Percentiles rank a stretch among this genome's conserved stretches.
Conservation (phyloP, 1,140 invertebrate genomes). For the Delia radicum region DNA sequence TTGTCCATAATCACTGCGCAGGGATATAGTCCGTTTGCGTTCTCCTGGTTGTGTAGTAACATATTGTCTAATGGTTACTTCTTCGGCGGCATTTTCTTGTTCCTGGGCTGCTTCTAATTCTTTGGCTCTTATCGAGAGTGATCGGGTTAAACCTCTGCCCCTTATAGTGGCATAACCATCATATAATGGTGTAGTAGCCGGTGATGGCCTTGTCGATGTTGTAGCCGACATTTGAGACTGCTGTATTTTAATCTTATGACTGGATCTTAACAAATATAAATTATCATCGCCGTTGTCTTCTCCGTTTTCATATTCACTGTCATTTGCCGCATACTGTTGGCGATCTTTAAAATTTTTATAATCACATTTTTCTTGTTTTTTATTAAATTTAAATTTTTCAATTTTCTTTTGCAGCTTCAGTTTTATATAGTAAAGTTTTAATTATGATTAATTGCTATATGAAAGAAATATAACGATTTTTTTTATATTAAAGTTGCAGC, state of each 20-base stretch:
- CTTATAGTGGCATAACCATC: conserved; percentile 81
- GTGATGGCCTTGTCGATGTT: conserved; percentile 54
- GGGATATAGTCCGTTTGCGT: conserved; percentile 42
- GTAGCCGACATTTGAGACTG: conserved; percentile 35
- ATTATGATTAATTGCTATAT: background rate
- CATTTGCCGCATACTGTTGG: background rate
- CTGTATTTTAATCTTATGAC: background rate
- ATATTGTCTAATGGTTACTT: background rate
- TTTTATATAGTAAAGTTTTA: background rate
- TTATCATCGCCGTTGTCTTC: background rate
- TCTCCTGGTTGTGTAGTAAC: conserved; percentile 13
- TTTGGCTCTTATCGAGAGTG: conserved; percentile 54
- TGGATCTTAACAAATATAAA: background rate
- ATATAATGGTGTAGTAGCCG: conserved; percentile 64
- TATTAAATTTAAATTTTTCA: conserved; percentile 7
- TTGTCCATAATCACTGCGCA: conserved; percentile 44
- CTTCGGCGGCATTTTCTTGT: conserved; percentile 18
- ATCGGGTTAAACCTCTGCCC: conserved; percentile 58
- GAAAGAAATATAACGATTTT: background rate
- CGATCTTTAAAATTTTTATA: background rate
- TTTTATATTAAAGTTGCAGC: background rate
- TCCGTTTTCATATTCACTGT: background rate
- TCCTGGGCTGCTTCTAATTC: conserved; percentile 42
- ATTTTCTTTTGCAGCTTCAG: conserved; percentile 13
- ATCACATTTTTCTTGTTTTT: conserved; percentile 25